These are phyloP conservation scores for Pachypanchax playfairii DNA, from an alignment of 2,113 vertebrate species.

Conservation along the genomic window DNA sequence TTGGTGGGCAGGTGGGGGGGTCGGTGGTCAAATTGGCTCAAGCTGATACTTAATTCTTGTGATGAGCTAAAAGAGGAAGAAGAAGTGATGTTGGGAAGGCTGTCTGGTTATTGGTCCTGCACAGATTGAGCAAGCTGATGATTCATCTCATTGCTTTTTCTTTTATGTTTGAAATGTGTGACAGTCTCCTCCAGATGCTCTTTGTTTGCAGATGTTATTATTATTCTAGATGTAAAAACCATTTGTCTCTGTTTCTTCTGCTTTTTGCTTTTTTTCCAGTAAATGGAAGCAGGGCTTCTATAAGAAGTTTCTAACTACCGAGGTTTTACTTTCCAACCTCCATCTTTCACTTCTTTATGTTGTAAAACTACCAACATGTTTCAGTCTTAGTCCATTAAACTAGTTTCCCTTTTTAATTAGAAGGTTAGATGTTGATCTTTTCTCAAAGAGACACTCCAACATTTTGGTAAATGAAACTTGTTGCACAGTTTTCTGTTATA, in stretches of 20 bases:
- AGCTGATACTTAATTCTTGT: no score
- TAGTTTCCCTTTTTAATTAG: background rate
- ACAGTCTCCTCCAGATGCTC: slow-evolving; percentile 65
- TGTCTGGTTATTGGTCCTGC: slow-evolving; percentile 78
- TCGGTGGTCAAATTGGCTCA: background rate
- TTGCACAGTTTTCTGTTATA: no score
- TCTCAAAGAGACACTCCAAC: slow-evolving; percentile 4
- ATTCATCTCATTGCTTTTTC: slow-evolving; percentile 72
- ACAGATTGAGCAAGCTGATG: slow-evolving; percentile 59
- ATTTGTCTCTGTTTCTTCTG: slow-evolving; percentile 52
- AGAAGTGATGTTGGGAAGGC: no score
- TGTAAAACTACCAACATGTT: no score
- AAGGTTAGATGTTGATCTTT: background rate
- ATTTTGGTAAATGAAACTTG: slow-evolving; percentile 2
- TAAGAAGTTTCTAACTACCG: background rate
- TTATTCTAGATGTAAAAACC: slow-evolving; percentile 65
- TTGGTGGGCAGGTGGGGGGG: slow-evolving; percentile 3
- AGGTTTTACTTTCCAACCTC: background rate
- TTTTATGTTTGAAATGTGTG: slow-evolving; percentile 60
- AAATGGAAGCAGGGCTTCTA: slow-evolving; percentile 66
- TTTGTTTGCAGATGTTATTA: slow-evolving; percentile 72
- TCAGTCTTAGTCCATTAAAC: no score
- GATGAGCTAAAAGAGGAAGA: no score
- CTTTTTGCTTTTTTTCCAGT: slow-evolving; percentile 56
- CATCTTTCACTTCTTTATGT: no score